Base-by-base conservation (phyloP, 2,113 vertebrate species). In the Micronycteris hirsuta region DNA sequence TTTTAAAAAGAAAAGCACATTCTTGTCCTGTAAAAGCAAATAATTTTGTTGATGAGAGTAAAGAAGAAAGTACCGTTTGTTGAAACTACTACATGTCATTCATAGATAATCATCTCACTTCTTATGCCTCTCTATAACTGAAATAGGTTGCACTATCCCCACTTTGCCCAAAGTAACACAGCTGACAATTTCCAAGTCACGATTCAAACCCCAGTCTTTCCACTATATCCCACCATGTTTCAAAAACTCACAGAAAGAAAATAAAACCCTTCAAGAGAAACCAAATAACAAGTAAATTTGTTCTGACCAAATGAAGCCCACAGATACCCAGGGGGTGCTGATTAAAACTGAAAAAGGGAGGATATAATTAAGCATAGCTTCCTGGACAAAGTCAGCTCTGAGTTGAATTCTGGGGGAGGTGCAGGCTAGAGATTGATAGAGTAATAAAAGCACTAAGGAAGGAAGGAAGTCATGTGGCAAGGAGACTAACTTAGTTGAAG, bases 381-480 rank as follows among this genome's bases (percentile, higher is more conserved):
- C 38, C n/a, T 70, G 63, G 38, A 76, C 70, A 87, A 70, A 93
- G 68, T 93, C 26, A 38, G 26, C 54, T 52, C 85, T 70, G 45
- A 95, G 71, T 65, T 81, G 86, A 91, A 85, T 65, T 70, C 76
- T 83, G 61, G 33, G 89, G 61, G 81, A 94, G 77, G 17, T 24
- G 5, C 45, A 54, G 6, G 74, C 84, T 26, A 5, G 24, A 17
- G 58, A 96, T 88, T 89, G 63, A 93, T 70, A 96, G 83, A 94
- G 77, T 94, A 95, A 94, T 95, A 92, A 97, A 95, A 86, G 88
- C 61, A 54, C 71, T 56, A 81, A 90, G 96, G 92, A 97, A 97
- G 95, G 94, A 97, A 96, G 97, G 97, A 97, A 97, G 85, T 96
- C 91, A 91, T 49, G 49, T 93, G 88, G 87, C 91, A 88, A 70